A percentile compares a stretch with the other conserved stretches of the same genome.
Evolutionary conservation across 2,888 invertebrate species (phyloP).

Genomic region (Campaea margaritaria): DNA sequence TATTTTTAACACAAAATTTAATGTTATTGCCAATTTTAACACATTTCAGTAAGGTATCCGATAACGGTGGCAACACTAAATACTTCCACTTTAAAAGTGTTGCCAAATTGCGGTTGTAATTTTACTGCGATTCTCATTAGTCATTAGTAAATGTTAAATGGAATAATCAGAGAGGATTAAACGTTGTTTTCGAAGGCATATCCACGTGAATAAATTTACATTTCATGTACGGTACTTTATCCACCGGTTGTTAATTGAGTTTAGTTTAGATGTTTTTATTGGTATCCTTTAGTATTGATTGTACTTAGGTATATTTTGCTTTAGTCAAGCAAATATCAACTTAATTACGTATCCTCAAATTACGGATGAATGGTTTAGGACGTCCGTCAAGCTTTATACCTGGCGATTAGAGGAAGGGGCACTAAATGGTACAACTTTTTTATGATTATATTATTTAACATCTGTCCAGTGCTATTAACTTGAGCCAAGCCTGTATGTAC

Average conservation of each 20-base stretch:
- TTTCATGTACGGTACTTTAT: too few relatives aligned
- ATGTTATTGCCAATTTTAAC: conserved; percentile 38
- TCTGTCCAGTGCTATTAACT: conserved; percentile 31
- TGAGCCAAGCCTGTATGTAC: conserved; percentile 17
- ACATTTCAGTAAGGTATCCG: conserved; percentile 34
- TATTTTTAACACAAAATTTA: conserved; percentile 37
- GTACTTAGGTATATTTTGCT: too few relatives aligned
- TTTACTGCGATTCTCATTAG: conserved; percentile 33
- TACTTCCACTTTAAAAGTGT: conserved; percentile 30
- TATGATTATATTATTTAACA: conserved; percentile 29
- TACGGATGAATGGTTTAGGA: conserved; percentile 28
- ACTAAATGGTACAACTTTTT: conserved; percentile 39
- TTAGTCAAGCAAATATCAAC: too few relatives aligned
- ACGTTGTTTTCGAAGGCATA: conserved; percentile 20
- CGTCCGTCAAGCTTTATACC: conserved; percentile 40
- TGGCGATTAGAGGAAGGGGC: conserved; percentile 38
- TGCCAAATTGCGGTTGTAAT: conserved; percentile 28
- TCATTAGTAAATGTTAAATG: background rate
- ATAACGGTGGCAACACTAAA: conserved; percentile 28
- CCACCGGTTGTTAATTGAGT: too few relatives aligned
- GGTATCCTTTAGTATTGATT: too few relatives aligned
- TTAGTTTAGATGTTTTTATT: too few relatives aligned
- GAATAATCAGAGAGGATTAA: conserved; percentile 12
- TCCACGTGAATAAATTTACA: background rate
- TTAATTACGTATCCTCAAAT: background rate